phyloP scores from a whole-genome alignment of 2,888 invertebrate species.

The Drosophila mimetica region DNA sequence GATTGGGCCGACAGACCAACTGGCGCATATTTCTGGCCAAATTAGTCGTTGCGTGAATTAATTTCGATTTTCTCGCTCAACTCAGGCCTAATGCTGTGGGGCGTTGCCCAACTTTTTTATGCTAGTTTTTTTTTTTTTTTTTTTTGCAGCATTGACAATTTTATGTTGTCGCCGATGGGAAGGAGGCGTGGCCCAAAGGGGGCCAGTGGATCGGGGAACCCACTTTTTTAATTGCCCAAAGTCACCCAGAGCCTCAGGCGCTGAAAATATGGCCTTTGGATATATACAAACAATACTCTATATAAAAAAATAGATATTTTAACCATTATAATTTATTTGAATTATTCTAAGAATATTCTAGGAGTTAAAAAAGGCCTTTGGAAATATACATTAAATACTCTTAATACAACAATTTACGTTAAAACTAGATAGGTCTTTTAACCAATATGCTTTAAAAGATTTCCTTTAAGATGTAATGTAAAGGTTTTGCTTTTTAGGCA shows the following conservation, averaged over 20 bases:
- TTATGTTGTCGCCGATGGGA: constrained; percentile 33
- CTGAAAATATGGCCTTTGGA: constrained; percentile 14
- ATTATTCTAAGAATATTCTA: too few relatives aligned
- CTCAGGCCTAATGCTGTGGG: constrained; percentile 48
- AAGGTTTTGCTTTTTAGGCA: too few relatives aligned
- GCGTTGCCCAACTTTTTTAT: constrained; percentile 56
- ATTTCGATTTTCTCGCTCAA: constrained; percentile 53
- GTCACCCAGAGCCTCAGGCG: constrained; percentile 51
- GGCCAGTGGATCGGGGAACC: constrained; percentile 17
- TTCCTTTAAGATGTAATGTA: too few relatives aligned
- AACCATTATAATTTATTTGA: too few relatives aligned
- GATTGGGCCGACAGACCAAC: constrained; percentile 14
- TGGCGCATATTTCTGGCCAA: constrained; percentile 60
- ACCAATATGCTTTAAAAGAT: too few relatives aligned
- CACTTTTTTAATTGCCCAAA: constrained; percentile 64
- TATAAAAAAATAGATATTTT: too few relatives aligned
- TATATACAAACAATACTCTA: constrained; percentile 5
- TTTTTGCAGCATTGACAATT: constrained; percentile 62
- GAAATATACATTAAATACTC: too few relatives aligned
- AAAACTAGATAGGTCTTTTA: too few relatives aligned
- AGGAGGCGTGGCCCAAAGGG: constrained; percentile 23
- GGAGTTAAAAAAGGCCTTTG: too few relatives aligned
- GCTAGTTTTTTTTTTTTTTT: background rate
- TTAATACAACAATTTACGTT: too few relatives aligned
- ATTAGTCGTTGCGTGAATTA: constrained; percentile 71